These are phyloP conservation scores for Eonycteris spelaea DNA, from an alignment of 2,113 vertebrate species.

Conservation along the genomic window DNA sequence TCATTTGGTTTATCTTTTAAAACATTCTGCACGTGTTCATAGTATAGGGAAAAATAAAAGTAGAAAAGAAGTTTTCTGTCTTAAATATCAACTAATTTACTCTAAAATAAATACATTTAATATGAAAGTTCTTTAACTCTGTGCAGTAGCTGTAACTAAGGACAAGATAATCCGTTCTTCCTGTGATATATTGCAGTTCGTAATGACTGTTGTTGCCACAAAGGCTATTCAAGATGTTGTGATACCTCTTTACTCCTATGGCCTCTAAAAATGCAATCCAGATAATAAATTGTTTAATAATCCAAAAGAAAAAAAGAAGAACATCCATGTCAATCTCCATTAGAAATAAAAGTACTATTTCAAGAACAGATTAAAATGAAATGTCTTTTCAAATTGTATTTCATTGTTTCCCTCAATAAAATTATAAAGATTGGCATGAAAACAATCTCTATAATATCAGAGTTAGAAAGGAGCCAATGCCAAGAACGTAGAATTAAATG, in stretches of 20 bases:
- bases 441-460: not conserved
- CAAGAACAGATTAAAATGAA: not conserved
- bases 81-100: conserved; percentile 4
- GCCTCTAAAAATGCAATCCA: not conserved
- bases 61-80: not conserved
- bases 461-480: not conserved
- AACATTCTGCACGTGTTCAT: not conserved
- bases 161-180: not conserved
- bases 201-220: not conserved
- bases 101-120: conserved; percentile 16
- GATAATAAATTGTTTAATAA: conserved; percentile 7
- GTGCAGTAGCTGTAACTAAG: not conserved
- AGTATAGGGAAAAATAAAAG: not conserved
- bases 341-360: not conserved
- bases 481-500: fast-evolving
- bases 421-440: not conserved
- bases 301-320: not conserved
- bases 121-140: not conserved
- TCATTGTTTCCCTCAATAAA: not conserved
- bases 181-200: not conserved
- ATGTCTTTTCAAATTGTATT: not conserved
- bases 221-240: not conserved
- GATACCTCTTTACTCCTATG: not conserved
- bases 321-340: not conserved
- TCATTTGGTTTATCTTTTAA: not conserved